phyloP scores from a whole-genome alignment of 2,113 vertebrate genomes.

The Lucifuga dentata region DNA sequence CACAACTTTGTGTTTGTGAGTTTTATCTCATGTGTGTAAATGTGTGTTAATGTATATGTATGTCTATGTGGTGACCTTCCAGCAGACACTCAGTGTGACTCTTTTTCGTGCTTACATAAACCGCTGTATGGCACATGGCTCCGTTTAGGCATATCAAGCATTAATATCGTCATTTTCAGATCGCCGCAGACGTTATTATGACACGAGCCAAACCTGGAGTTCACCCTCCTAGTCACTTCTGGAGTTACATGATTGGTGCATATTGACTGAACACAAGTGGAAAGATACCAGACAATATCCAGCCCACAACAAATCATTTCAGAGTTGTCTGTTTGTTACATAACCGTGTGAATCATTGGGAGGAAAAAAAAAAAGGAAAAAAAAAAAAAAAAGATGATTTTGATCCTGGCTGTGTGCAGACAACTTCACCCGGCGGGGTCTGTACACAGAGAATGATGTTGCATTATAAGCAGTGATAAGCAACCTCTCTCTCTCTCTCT shows the following conservation, averaged over 20 bases:
- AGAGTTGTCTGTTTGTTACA: conserved; percentile 76
- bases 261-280: conserved; percentile 71
- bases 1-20: conserved; percentile 3
- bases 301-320: conserved; percentile 76
- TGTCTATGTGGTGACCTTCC: background rate
- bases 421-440: conserved; percentile 73
- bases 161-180: background rate
- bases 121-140: background rate
- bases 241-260: conserved; percentile 57
- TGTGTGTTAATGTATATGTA: background rate
- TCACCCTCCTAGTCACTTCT: conserved; percentile 7
- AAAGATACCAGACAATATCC: conserved; percentile 77
- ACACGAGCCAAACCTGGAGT: conserved; percentile 23
- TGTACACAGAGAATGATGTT: conserved; percentile 74
- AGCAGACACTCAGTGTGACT: conserved; percentile 7
- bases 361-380: background rate
- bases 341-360: conserved; percentile 75
- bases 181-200: conserved; percentile 16
- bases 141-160: background rate
- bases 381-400: conserved; percentile 54
- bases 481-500: conserved; percentile 55
- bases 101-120: background rate
- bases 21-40: too few species aligned
- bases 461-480: conserved; percentile 76
- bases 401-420: conserved; percentile 68